phyloP scores from a whole-genome alignment of 2,113 vertebrate genomes.

The Paramormyrops kingsleyae region DNA sequence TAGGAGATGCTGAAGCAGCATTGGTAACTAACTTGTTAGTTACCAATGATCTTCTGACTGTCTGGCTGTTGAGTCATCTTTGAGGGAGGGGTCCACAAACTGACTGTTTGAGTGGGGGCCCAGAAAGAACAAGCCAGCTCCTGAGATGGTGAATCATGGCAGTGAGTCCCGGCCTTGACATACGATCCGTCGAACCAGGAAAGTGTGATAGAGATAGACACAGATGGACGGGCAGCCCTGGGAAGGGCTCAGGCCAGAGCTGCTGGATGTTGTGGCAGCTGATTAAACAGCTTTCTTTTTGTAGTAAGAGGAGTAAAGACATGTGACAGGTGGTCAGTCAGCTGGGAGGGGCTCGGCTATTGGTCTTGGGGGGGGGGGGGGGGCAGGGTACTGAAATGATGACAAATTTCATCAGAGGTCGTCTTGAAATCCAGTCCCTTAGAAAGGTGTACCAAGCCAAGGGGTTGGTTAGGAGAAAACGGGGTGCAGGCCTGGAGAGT shows the following conservation, averaged over 20 bases:
- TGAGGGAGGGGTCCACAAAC: neutral
- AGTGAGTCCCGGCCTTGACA: neutral
- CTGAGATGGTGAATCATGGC: neutral
- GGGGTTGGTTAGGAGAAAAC: neutral
- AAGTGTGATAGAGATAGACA: neutral
- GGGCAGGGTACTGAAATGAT: neutral
- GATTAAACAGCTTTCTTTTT: neutral
- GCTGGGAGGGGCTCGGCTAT: neutral
- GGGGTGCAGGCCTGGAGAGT: neutral
- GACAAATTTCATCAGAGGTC: neutral
- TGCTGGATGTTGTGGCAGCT: neutral
- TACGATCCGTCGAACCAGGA: neutral
- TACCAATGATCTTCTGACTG: neutral
- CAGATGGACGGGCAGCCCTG: neutral
- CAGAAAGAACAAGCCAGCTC: neutral
- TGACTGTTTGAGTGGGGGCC: too few relatives aligned
- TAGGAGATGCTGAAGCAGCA: neutral
- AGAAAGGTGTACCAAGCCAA: neutral
- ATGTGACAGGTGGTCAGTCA: neutral
- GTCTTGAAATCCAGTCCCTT: neutral
- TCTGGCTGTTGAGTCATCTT: neutral
- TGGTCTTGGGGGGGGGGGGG: neutral
- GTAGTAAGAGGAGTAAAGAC: neutral
- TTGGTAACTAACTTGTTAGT: neutral
- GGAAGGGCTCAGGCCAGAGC: neutral